Conservation (phyloP, 2,113 vertebrate species). For the Syngnathus scovelli region DNA sequence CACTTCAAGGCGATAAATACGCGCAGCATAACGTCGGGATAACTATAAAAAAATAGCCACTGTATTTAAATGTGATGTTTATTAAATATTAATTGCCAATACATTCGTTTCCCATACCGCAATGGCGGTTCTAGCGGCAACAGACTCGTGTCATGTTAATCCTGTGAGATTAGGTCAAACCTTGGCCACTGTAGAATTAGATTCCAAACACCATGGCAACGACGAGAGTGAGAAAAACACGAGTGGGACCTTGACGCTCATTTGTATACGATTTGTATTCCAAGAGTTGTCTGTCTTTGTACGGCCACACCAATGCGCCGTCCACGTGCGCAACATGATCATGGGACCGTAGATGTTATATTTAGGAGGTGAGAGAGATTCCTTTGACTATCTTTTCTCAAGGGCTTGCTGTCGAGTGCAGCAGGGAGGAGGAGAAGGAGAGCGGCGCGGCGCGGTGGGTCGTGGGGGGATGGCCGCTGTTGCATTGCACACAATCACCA, state of each 20-base stretch:
- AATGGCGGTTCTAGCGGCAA: neutral
- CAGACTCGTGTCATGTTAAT: constrained; percentile 41
- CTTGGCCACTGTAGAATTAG: constrained; percentile 30
- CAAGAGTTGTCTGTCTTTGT: neutral
- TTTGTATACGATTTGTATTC: constrained; percentile 39
- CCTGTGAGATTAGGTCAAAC: constrained; percentile 59
- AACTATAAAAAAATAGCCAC: no score
- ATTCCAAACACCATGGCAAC: constrained; percentile 60
- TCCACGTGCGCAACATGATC: constrained; percentile 21
- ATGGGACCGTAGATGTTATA: constrained; percentile 32
- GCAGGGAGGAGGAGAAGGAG: constrained; percentile 22
- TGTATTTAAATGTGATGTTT: no score
- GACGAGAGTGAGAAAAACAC: constrained; percentile 24
- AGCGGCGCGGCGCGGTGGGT: neutral
- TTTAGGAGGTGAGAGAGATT: constrained; percentile 24
- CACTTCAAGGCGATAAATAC: no score
- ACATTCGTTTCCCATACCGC: no score
- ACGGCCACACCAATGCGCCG: neutral
- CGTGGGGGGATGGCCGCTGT: constrained; percentile 42
- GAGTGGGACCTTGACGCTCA: constrained; percentile 6
- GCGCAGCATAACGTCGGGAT: no score
- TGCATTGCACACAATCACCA: constrained; percentile 64
- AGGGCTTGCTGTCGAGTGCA: constrained; percentile 2
- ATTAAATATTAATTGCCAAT: no score
- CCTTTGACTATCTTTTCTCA: neutral